Evolutionary conservation across 2,888 invertebrate species (phyloP), one percentile per base, ranked within the genome.

Genomic region (Nemapogon koenigi): DNA sequence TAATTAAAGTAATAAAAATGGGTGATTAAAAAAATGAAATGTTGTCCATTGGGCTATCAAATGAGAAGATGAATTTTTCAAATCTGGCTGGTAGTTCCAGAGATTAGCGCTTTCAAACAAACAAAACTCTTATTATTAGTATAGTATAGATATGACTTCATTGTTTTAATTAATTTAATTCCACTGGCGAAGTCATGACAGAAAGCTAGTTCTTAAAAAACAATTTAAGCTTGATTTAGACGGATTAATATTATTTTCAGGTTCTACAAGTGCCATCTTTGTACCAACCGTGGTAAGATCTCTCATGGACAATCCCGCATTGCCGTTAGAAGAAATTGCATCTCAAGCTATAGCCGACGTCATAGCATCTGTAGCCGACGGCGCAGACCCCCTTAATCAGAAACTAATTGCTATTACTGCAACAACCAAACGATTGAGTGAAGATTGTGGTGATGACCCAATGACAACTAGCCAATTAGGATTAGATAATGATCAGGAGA

Each of bases 341-440:
- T 83, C 85, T 19, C 83, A 85, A 58, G 83, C 86, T 35, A 58
- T 91, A 31, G 84, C 86, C 80, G 88, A 89, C 57, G 75, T 86
- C 32, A 62, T 86, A 43, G 70, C 69, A 35, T 82, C 82, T 62
- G 81, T 84, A 49, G 65, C 79, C 4, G 80, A 81, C 45, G 82
- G 82, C 17, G 70, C 79, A 32, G 82, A 83, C 54, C 83, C 83
- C 4, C 59, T 84, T 11, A 81, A 80, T 46, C 82, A 78, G 64
- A 83, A 59, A 62, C 47, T 68, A 25, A 59, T 69, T 32, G 68
- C 71, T 10, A 57, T 75, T 43, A 61, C 68, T 28, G 69, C 72
- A 52, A 67, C 69, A 16, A 61, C 75, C 26, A 70, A 72, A 52
- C 63, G 78, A 62, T 42, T 75, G 49, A 54, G 68, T 57, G 64